These are phyloP conservation scores for Chromoteleia sp. DNA, from an alignment of 2,888 invertebrate genomes.

Conservation along the genomic window DNA sequence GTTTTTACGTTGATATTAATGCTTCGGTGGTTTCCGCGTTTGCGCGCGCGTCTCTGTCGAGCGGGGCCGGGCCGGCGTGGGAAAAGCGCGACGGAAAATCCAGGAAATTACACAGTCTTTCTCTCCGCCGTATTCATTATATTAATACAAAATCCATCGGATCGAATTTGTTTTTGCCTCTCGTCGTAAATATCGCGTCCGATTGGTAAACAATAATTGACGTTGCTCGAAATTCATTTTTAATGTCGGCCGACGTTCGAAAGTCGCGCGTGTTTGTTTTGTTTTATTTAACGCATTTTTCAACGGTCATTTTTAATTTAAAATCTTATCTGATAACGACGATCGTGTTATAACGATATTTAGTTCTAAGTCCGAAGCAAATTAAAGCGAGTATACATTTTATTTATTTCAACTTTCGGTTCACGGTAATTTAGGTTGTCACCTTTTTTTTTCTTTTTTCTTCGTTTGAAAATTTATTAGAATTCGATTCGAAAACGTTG, in stretches of 20 bases:
- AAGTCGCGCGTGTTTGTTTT: too few species aligned
- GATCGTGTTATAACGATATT: not conserved
- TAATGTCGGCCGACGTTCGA: too few species aligned
- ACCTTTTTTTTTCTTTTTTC: too few species aligned
- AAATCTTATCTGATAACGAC: not conserved
- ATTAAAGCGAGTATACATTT: too few species aligned
- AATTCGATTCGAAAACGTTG: too few species aligned
- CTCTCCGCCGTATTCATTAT: constrained; percentile 22
- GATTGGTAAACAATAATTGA: constrained; percentile 6
- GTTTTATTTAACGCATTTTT: not conserved
- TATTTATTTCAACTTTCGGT: too few species aligned
- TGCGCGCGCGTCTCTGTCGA: not conserved
- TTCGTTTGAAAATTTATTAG: too few species aligned
- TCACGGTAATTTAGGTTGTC: too few species aligned
- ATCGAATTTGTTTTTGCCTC: constrained; percentile 12
- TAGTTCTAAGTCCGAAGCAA: too few species aligned
- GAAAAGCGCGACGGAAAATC: constrained; percentile 16
- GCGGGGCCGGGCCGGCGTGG: not conserved
- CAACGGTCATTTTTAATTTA: not conserved
- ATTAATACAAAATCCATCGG: constrained; percentile 25
- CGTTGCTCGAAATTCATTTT: constrained; percentile 1
- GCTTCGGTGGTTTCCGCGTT: constrained; percentile 32
- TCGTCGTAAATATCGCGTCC: constrained; percentile 3
- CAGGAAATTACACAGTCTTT: constrained; percentile 31
- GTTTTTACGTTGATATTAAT: constrained; percentile 28